These are phyloP conservation scores for Actinernus sp. DNA, from an alignment of 92 coral and sea anemone species.

Conservation along the genomic window DNA sequence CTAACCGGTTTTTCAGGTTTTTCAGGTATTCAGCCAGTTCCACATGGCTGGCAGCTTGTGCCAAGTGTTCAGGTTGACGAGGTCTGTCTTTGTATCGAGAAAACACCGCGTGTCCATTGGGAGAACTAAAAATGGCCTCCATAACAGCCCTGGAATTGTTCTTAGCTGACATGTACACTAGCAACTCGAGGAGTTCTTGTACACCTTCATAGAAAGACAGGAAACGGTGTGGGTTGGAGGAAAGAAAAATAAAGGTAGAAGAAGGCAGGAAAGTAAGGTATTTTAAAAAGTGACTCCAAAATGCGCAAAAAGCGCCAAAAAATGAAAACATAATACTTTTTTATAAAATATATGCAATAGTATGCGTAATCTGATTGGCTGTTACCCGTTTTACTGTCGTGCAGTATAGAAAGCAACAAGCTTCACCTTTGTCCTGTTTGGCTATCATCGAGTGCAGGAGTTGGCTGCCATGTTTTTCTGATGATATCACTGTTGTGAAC, in stretches of 20 bases:
- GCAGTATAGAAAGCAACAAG: too few species aligned
- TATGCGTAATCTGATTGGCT: too few species aligned
- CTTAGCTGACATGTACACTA: conserved; percentile 12
- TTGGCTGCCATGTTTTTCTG: background rate
- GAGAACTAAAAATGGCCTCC: conserved; percentile 38
- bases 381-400: too few species aligned
- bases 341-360: too few species aligned
- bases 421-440: too few species aligned
- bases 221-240: too few species aligned
- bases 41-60: conserved; percentile 33
- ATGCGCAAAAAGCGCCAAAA: too few species aligned
- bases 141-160: background rate
- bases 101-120: conserved; percentile 16
- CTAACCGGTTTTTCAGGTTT: conserved; percentile 6
- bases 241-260: too few species aligned
- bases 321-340: too few species aligned
- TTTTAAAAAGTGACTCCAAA: too few species aligned
- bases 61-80: conserved; percentile 43
- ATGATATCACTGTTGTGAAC: background rate
- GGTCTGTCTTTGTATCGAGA: conserved; percentile 11
- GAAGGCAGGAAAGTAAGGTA: too few species aligned
- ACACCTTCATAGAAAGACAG: too few species aligned
- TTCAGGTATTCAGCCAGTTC: conserved; percentile 21
- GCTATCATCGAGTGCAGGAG: background rate
- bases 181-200: conserved; percentile 2